phyloP scores from a whole-genome alignment of 2,888 invertebrate species.

The Zeuzera pyrina region DNA sequence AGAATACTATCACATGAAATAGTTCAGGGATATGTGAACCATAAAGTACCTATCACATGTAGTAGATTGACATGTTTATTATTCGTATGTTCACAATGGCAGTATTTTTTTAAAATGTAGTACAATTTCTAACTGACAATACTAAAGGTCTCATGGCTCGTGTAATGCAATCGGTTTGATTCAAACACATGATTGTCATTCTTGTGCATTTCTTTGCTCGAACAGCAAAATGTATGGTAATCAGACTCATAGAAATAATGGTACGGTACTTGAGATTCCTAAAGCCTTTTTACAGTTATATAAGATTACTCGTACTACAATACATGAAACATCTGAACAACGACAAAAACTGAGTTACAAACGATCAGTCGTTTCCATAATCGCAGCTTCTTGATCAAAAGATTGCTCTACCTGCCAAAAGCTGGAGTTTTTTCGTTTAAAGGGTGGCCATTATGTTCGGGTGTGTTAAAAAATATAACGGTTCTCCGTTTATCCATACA shows the following conservation, averaged over 20 bases:
- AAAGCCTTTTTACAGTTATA: slow-evolving; percentile 5
- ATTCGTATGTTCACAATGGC: too few relatives aligned
- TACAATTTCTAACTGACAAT: too few relatives aligned
- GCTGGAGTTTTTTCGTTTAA: slow-evolving; percentile 49
- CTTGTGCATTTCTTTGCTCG: too few relatives aligned
- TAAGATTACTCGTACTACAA: not conserved
- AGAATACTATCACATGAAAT: too few relatives aligned
- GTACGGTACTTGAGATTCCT: not conserved
- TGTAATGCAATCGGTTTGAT: too few relatives aligned
- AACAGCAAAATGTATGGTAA: not conserved
- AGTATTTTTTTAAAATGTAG: too few relatives aligned
- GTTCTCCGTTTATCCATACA: slow-evolving; percentile 55
- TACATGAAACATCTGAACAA: slow-evolving; percentile 27
- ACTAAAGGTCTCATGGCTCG: too few relatives aligned
- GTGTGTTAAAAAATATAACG: slow-evolving; percentile 57
- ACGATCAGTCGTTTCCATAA: slow-evolving; percentile 46
- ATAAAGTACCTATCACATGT: too few relatives aligned
- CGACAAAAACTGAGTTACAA: slow-evolving; percentile 39
- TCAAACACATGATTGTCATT: too few relatives aligned
- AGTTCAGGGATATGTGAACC: too few relatives aligned
- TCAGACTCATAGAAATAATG: not conserved
- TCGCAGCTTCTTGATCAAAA: slow-evolving; percentile 51
- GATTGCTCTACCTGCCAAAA: slow-evolving; percentile 62
- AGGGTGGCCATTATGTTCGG: slow-evolving; percentile 58
- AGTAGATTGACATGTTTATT: too few relatives aligned